phyloP scores from a whole-genome alignment of 64 coral and sea anemone genomes.

The Montipora cactus region DNA sequence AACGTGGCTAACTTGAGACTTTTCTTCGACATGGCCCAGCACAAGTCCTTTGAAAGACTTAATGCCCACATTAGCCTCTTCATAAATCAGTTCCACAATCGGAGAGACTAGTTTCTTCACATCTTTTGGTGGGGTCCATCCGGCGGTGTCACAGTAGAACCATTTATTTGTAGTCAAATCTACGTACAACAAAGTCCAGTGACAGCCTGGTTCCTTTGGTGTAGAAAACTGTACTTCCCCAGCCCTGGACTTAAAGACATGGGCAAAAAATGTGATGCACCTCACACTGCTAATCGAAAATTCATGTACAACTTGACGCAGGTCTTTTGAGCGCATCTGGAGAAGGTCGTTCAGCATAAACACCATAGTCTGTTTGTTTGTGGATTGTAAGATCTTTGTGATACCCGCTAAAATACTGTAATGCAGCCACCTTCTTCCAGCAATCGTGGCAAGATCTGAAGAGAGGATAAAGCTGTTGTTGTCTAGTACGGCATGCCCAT shows the following conservation, averaged over 20 bases:
- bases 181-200: constrained; percentile 62
- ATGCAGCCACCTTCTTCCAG: constrained; percentile 36
- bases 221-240: background rate
- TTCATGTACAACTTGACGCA: background rate
- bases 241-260: constrained; percentile 5
- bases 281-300: background rate
- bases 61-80: background rate
- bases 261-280: constrained; percentile 27
- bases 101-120: constrained; percentile 17
- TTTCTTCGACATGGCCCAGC: too few species aligned
- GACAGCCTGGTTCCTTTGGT: constrained; percentile 47
- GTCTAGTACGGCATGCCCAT: constrained; percentile 31
- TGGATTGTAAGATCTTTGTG: constrained; percentile 18
- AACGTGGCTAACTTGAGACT: too few species aligned
- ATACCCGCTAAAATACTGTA: constrained; percentile 22
- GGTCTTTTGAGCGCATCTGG: constrained; percentile 20
- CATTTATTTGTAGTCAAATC: constrained; percentile 64
- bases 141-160: constrained; percentile 66
- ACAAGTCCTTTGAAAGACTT: too few species aligned
- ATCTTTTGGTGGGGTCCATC: constrained; percentile 42
- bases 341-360: constrained; percentile 62
- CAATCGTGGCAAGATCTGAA: constrained; percentile 46
- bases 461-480: constrained; percentile 41
- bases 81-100: constrained; percentile 9
- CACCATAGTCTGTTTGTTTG: background rate